Evolutionary conservation across 2,888 invertebrate genomes (phyloP).

Genomic region (Scaptomyza cyrtandrae): DNA sequence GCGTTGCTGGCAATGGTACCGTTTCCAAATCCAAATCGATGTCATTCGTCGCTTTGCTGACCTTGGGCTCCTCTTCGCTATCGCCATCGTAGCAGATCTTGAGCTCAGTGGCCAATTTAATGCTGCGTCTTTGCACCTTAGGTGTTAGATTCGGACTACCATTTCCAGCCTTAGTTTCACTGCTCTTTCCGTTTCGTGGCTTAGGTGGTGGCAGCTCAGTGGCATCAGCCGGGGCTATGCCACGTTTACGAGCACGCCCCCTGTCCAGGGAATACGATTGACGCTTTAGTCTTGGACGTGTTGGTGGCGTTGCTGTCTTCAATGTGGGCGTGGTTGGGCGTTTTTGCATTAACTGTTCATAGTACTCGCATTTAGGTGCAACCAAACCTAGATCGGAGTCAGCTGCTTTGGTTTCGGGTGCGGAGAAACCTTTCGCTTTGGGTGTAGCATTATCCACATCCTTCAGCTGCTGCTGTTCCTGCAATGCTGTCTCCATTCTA

Average conservation of each 20-base stretch:
- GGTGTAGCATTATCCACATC: slow-evolving; percentile 44
- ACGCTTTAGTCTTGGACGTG: slow-evolving; percentile 45
- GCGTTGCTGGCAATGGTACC: slow-evolving; percentile 76
- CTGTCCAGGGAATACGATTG: slow-evolving; percentile 76
- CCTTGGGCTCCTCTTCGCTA: slow-evolving; percentile 63
- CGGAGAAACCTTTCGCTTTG: slow-evolving; percentile 70
- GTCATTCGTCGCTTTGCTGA: slow-evolving; percentile 24
- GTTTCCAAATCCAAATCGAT: slow-evolving; percentile 77
- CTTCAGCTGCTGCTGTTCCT: background rate
- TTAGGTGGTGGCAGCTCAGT: slow-evolving; percentile 80
- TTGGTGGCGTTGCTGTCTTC: slow-evolving; percentile 2
- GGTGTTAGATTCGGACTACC: slow-evolving; percentile 40
- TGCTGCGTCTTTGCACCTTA: slow-evolving; percentile 73
- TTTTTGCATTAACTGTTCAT: slow-evolving; percentile 72
- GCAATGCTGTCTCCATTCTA: background rate
- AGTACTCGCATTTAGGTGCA: slow-evolving; percentile 81
- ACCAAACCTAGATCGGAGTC: slow-evolving; percentile 81
- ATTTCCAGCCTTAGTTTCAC: slow-evolving; percentile 5
- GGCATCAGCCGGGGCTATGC: slow-evolving; percentile 23
- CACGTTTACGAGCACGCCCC: slow-evolving; percentile 64
- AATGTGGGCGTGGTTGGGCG: slow-evolving; percentile 34
- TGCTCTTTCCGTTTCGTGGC: slow-evolving; percentile 60
- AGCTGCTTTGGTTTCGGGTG: slow-evolving; percentile 81
- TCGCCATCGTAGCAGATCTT: slow-evolving; percentile 69
- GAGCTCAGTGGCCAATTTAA: slow-evolving; percentile 81